These are phyloP conservation scores for Tachina fera DNA, from an alignment of 2,888 invertebrate species.

Conservation along the genomic window DNA sequence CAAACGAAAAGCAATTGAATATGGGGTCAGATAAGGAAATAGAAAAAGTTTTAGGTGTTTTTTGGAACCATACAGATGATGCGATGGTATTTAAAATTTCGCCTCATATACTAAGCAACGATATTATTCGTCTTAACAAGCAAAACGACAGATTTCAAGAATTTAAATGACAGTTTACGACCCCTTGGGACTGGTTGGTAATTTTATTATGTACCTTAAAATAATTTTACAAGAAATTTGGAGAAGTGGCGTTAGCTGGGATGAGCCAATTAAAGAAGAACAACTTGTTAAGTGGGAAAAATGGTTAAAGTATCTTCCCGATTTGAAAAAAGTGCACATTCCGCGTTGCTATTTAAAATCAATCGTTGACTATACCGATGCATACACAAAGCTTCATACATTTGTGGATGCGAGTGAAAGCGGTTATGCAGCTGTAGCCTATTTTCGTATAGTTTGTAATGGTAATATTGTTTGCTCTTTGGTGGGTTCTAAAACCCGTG, in stretches of 20 bases:
- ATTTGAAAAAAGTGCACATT: constrained; percentile 68
- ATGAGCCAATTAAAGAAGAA: constrained; percentile 63
- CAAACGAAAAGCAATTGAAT: constrained; percentile 17
- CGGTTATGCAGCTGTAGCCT: constrained; percentile 21
- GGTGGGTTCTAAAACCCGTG: constrained; percentile 49
- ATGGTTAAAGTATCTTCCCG: constrained; percentile 71
- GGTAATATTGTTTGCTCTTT: constrained; percentile 20
- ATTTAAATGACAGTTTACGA: constrained; percentile 64
- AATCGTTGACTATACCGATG: constrained; percentile 26
- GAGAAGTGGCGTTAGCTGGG: constrained; percentile 61
- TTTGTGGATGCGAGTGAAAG: constrained; percentile 69
- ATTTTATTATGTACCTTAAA: constrained; percentile 67
- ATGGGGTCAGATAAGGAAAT: constrained; percentile 26
- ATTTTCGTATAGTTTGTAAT: constrained; percentile 32
- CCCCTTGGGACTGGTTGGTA: constrained; percentile 59
- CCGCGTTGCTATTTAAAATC: constrained; percentile 70
- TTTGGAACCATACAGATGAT: constrained; percentile 53
- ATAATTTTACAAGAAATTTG: constrained; percentile 64
- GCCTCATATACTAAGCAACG: constrained; percentile 31
- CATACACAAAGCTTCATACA: constrained; percentile 60
- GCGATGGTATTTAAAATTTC: constrained; percentile 48
- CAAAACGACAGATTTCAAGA: constrained; percentile 61
- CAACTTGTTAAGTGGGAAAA: constrained; percentile 67
- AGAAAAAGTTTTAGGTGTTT: constrained; percentile 62
- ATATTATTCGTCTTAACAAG: constrained; percentile 41